Base-by-base conservation (phyloP, 2,113 vertebrate species). In the Turdus rufiventris region DNA sequence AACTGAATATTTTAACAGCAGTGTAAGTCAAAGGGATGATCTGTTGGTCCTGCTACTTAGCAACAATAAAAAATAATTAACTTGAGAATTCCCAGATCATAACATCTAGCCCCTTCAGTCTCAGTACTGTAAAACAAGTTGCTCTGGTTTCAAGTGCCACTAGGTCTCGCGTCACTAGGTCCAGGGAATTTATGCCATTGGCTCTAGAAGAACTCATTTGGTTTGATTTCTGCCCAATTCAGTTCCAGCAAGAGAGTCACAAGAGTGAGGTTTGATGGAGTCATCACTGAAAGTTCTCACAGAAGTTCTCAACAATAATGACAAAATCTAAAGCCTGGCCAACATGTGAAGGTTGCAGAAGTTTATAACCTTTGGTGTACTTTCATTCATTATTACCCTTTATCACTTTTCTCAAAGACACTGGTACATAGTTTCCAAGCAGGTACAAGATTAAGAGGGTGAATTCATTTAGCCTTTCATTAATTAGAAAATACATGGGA, bases 1-100 rank as follows among this genome's bases (percentile, higher is more conserved):
- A 91, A 87, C 58, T 38, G 42, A 92, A 92, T 68, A 68, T 36
- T 89, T 91, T 91, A 94, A 94, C 54, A 92, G 16, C 68, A 85
- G 65, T 54, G 3, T 33, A 88, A 81, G 43, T 65, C 83, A 86
- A 93, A 86, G n/a, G 61, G 61, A 95, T 81, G 48, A 75, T 78
- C 42, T 73, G 65, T 85, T 0, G 1, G 79, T 78, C 45, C 81
- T 94, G 89, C 86, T 95, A 94, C 80, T 93, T 92, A 91, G 66
- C 63, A 92, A 75, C 57, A 86, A 77, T 74, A 83, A 93, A 82
- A 91, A 77, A 85, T 57, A 88, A 93, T 88, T 90, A 76, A 83
- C 60, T 70, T 36, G 48, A 81, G 88, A 96, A 93, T 51, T 43
- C 47, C 75, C 29, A 80, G 33, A 80, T 60, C 57, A 19, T 40